These are phyloP conservation scores for Palaemon carinicauda DNA, from an alignment of 1,140 invertebrate genomes.

Conservation along the genomic window DNA sequence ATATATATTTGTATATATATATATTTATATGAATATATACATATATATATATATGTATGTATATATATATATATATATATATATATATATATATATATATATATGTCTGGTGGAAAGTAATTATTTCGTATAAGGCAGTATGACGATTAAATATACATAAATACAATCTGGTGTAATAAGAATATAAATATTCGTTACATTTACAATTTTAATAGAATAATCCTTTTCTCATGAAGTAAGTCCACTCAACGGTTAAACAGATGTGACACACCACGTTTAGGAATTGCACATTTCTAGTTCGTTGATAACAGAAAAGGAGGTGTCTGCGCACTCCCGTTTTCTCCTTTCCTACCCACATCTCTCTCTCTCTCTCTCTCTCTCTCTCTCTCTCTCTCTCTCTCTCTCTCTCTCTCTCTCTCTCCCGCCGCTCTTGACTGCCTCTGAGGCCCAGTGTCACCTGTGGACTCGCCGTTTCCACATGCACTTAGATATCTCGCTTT, in stretches of 20 bases:
- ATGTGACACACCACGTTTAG: neutral
- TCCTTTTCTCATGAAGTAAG: too few species aligned
- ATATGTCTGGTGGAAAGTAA: neutral
- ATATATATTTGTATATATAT: neutral
- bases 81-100: slow-evolving; percentile 15
- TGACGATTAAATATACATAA: neutral
- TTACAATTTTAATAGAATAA: too few species aligned
- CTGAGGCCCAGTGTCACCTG: neutral
- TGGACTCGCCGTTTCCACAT: neutral
- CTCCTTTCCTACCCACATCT: too few species aligned
- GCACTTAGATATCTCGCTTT: neutral
- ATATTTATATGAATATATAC: neutral
- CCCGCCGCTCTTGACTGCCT: neutral
- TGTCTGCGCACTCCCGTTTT: neutral
- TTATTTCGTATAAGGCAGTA: neutral
- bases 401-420: too few species aligned
- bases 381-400: neutral
- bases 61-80: neutral
- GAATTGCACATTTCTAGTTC: too few species aligned
- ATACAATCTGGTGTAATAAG: too few species aligned
- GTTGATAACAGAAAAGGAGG: too few species aligned
- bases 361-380: neutral
- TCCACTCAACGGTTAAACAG: neutral
- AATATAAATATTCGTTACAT: too few species aligned
- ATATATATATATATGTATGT: neutral